Percentiles rank a stretch among this genome's conserved stretches.
phyloP scores from a whole-genome alignment of 1,140 invertebrate genomes.

The Adelges cooleyi region DNA sequence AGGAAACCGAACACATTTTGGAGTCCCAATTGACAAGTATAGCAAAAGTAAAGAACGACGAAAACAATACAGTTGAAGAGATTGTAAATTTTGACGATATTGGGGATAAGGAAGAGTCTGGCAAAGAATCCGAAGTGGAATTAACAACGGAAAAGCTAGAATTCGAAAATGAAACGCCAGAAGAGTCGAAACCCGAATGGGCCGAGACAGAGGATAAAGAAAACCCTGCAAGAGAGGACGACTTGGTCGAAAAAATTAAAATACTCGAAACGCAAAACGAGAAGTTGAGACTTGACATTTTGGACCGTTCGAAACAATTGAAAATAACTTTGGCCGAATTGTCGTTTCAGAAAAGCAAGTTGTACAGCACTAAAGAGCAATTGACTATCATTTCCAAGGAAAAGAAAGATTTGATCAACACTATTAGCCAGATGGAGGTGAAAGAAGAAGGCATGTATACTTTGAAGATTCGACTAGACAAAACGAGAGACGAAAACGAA shows the following conservation, averaged over 20 bases:
- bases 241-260: background rate
- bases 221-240: too few relatives aligned
- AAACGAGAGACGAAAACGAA: background rate
- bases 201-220: too few relatives aligned
- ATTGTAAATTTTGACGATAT: too few relatives aligned
- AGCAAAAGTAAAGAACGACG: too few relatives aligned
- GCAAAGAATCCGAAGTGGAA: too few relatives aligned
- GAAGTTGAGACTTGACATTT: background rate
- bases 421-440: background rate
- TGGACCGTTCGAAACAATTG: background rate
- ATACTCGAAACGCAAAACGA: constrained; percentile 5
- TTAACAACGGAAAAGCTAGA: too few relatives aligned
- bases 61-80: too few relatives aligned
- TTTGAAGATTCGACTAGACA: background rate
- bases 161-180: too few relatives aligned
- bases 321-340: background rate
- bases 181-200: too few relatives aligned
- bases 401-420: constrained; percentile 6
- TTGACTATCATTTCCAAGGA: background rate
- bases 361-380: background rate
- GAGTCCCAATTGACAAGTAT: too few relatives aligned
- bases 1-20: too few relatives aligned
- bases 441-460: background rate
- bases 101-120: too few relatives aligned
- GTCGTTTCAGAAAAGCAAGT: background rate